Evolutionary conservation across 2,888 invertebrate species (phyloP), one percentile per base, ranked within the genome.

Genomic region (Diploptera punctata): DNA sequence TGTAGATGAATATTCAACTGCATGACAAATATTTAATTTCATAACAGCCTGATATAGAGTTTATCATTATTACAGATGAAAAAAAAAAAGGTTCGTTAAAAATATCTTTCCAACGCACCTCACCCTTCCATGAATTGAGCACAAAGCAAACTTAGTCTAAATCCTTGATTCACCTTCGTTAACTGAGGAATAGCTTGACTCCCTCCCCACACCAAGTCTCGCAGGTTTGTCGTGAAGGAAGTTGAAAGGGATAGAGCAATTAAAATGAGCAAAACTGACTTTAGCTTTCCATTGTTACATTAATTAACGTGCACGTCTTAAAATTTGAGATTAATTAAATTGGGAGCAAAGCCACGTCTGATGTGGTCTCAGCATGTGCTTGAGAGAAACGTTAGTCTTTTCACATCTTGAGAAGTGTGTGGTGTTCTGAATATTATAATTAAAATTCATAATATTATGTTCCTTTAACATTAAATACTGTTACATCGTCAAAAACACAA

Each of bases 241-340:
- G 24, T 3, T 2, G 21, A 49, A 49, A 49, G 10, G 24, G 52
- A 24, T 24, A 2, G 24, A 43, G 43, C 62, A 62, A 62, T 62
- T 62, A 62, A 62, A 62, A 62, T 38, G 62, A 62, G 43, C 62
- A 62, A 21, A 62, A 43, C 13, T 62, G 38, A 21, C 29, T 60
- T 31, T 31, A 60, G 31, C 18, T 29, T 26, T 62, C 31, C 13
- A 62, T 62, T 62, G 43, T 62, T 62, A 62, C 62, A 21, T 21
- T 19, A 16, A 43, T 43, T 62, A 62, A 62, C 19, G 19, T 33
- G 16, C 43, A 16, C 24, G 43, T 62, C 43, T 62, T 62, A 43
- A 38, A 10, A 62, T 43, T 62, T 62, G 9, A 52, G 52, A 47
- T 47, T 47, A 16, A 38, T 38, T 38, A 38, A 38, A 38, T 38